phyloP scores from a whole-genome alignment of 2,888 invertebrate species.

The Harpalus rubripes region DNA sequence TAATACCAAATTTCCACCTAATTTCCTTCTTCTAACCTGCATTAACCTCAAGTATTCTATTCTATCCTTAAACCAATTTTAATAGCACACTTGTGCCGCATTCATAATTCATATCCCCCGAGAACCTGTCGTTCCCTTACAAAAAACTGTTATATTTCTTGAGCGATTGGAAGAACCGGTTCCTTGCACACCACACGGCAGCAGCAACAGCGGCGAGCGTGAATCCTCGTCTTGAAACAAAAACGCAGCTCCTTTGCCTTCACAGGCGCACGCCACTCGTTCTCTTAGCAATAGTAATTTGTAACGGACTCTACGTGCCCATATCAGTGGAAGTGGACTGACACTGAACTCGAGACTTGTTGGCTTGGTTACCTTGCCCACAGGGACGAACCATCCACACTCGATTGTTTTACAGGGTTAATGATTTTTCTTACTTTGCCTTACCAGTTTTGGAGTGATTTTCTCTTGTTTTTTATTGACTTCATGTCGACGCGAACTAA shows the following conservation, averaged over 20 bases:
- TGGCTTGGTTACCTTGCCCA: conserved; percentile 34
- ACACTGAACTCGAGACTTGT: not conserved
- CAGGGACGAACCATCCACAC: conserved; percentile 1
- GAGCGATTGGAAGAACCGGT: conserved; percentile 32
- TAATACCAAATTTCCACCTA: too few species aligned
- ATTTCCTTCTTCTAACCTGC: too few species aligned
- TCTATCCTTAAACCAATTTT: conserved; percentile 20
- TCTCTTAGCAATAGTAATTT: conserved; percentile 34
- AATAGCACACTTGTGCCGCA: conserved; percentile 27
- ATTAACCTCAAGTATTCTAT: too few species aligned
- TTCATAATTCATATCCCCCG: conserved; percentile 39
- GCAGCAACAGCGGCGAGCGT: not conserved
- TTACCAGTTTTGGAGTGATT: conserved; percentile 31
- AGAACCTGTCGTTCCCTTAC: conserved; percentile 26
- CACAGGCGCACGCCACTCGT: not conserved
- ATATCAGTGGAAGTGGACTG: conserved; percentile 5
- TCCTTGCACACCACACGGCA: not conserved
- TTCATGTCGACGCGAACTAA: not conserved
- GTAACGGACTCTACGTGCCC: conserved; percentile 31
- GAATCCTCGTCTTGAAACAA: conserved; percentile 24
- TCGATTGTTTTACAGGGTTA: conserved; percentile 41
- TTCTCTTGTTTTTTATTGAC: conserved; percentile 20
- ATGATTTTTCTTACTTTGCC: conserved; percentile 42
- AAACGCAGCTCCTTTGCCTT: conserved; percentile 24
- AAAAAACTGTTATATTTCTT: conserved; percentile 46